phyloP scores from a whole-genome alignment of 2,888 invertebrate species.

The Esperia sulphurella region DNA sequence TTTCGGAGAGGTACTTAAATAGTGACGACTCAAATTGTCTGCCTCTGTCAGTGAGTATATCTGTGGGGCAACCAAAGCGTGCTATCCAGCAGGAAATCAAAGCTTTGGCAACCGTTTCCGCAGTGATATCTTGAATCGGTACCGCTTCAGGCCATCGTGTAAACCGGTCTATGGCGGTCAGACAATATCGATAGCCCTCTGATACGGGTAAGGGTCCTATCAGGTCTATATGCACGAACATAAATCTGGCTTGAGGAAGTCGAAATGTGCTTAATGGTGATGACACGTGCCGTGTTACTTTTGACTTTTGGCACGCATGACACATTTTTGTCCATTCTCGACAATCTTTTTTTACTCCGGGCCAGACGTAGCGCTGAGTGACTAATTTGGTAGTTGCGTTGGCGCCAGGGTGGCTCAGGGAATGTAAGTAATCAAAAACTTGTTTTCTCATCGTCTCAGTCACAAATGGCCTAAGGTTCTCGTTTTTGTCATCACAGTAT shows the following conservation, averaged over 20 bases:
- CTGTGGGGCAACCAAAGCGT: too few relatives aligned
- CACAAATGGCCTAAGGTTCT: conserved; percentile 12
- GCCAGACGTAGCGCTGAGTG: too few relatives aligned
- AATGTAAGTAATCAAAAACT: conserved; percentile 12
- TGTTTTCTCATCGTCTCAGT: conserved; percentile 8
- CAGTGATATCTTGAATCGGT: conserved; percentile 40
- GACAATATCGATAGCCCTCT: conserved; percentile 19
- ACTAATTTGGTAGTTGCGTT: too few relatives aligned
- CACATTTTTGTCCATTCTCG: conserved; percentile 14
- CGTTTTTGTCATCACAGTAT: conserved; percentile 15
- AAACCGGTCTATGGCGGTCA: conserved; percentile 27
- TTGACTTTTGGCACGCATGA: conserved; percentile 11
- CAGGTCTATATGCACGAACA: conserved; percentile 33
- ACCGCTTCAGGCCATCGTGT: conserved; percentile 45
- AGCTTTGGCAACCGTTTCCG: conserved; percentile 31
- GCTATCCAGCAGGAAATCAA: too few relatives aligned
- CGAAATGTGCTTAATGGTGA: conserved; percentile 9
- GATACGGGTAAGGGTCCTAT: conserved; percentile 2
- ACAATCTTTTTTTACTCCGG: too few relatives aligned
- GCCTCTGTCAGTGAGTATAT: too few relatives aligned
- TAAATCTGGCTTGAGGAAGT: conserved; percentile 26
- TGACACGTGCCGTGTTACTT: conserved; percentile 11
- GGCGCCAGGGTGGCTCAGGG: too few relatives aligned
- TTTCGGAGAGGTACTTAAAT: too few relatives aligned
- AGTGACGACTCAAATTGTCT: too few relatives aligned